Evolutionary conservation across 2,888 invertebrate species (phyloP), one percentile per base, ranked within the genome.

Genomic region (Phortica okadai): DNA sequence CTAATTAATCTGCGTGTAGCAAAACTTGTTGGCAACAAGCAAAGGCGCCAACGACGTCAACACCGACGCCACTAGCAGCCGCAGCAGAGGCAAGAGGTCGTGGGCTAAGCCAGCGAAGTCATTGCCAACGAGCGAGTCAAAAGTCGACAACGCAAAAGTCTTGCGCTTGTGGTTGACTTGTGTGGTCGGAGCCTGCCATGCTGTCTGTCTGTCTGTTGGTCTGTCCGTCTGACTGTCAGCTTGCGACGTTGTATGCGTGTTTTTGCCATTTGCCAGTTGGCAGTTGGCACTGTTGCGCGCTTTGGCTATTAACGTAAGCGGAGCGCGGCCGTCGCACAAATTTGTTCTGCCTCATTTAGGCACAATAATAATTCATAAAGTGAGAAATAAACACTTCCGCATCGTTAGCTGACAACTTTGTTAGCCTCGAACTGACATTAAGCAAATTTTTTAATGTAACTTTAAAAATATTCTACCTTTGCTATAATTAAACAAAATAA

Each of bases 1-100:
- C 88, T 89, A 88, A 88, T 89, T 88, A 88, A 88, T 89, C 87
- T 86, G 86, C 87, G 87, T 85, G 82, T 80, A 82, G 82, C 79
- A 78, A 72, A 69, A 69, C 11, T 69, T 69, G 76, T 82, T 82
- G 74, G 74, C 74, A 42, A 33, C 33, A 33, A n/a, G 7, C 70
- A 4, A 25, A 62, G 50, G 8, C 50, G 50, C 14, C 50, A 50
- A 50, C 33, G 33, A 50, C 50, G 14, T 8, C 50, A 62, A 45
- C 44, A 16, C 74, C 7, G 54, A 67, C 14, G 44, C 74, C 54
- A 54, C 21, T 21, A 41, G 33, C 45, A 25, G 14, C 62, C 21
- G 25, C 25, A 21, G 4, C 33, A n/a, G 14, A 50, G 7, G n/a
- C 59, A n/a, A n/a, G 10, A 59, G 7, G 7, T 16, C 33, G 33